A percentile compares a stretch with the other conserved stretches of the same genome.
Conservation (phyloP, 2,113 vertebrate genomes). For the Cololabis saira region DNA sequence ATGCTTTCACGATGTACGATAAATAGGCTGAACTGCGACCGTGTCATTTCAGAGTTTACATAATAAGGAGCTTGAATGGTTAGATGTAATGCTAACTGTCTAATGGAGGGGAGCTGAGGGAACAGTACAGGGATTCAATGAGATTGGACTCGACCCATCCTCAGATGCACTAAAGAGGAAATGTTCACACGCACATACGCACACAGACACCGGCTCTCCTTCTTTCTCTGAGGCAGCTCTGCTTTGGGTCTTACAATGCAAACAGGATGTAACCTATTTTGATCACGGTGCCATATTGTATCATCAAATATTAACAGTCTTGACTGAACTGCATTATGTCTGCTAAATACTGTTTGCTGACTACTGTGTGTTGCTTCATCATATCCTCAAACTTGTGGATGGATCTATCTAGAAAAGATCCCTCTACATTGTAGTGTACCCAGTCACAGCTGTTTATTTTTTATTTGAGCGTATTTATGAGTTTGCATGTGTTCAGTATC, state of each 20-base stretch:
- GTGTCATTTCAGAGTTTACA: constrained; percentile 66
- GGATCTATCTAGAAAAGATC: constrained; percentile 1
- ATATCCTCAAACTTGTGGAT: constrained; percentile 11
- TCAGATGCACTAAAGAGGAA: constrained; percentile 54
- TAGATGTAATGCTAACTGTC: constrained; percentile 59
- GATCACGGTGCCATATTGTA: constrained; percentile 83
- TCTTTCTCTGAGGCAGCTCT: constrained; percentile 55
- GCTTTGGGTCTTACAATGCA: constrained; percentile 73
- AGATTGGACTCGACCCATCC: constrained; percentile 64
- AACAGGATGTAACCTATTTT: constrained; percentile 84
- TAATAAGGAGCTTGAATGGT: constrained; percentile 53
- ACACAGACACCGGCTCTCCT: constrained; percentile 26
- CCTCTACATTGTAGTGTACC: not conserved
- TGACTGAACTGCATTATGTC: constrained; percentile 72
- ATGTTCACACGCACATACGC: not conserved
- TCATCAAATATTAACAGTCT: constrained; percentile 82
- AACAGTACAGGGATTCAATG: constrained; percentile 63
- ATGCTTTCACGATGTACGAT: constrained; percentile 48
- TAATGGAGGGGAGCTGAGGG: constrained; percentile 52
- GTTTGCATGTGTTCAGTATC: constrained; percentile 29
- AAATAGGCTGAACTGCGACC: constrained; percentile 41
- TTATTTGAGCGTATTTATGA: constrained; percentile 11
- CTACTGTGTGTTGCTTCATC: constrained; percentile 41
- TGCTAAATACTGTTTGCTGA: constrained; percentile 70
- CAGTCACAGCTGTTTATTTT: not conserved